Conservation (phyloP, 2,113 vertebrate genomes). For the Cebus imitator region DNA sequence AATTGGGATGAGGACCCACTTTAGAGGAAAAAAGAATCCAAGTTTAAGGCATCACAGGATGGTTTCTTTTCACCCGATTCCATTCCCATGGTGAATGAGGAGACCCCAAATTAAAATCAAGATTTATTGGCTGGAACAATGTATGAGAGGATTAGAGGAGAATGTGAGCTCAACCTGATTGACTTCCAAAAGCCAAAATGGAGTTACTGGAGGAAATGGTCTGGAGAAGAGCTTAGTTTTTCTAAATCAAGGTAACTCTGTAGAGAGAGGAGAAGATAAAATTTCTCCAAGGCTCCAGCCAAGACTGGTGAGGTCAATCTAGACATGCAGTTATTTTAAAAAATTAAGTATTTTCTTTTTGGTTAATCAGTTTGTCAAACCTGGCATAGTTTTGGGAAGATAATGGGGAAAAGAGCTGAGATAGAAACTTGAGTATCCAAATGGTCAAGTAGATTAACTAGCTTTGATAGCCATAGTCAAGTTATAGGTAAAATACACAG, state of each 20-base stretch:
- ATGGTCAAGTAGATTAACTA: background rate
- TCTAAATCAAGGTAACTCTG: background rate
- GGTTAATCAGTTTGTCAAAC: background rate
- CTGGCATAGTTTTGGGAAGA: background rate
- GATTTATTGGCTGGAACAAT: background rate
- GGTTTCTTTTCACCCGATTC: background rate
- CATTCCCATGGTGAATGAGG: background rate
- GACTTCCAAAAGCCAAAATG: background rate
- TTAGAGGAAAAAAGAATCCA: background rate
- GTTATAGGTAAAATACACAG: background rate
- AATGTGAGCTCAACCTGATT: background rate
- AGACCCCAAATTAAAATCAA: background rate
- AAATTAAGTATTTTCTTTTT: background rate
- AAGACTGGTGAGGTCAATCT: background rate
- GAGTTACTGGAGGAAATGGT: background rate
- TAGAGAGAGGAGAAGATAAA: background rate
- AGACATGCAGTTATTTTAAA: background rate
- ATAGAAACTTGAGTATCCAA: background rate
- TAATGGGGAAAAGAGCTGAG: background rate
- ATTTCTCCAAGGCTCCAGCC: background rate
- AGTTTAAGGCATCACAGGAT: background rate
- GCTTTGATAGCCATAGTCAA: background rate
- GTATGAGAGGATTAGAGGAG: background rate
- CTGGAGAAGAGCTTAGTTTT: background rate
- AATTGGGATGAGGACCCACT: background rate